Evolutionary conservation across 2,888 invertebrate species (phyloP), one percentile per base, ranked within the genome.

Genomic region (Drosophila lacicola): DNA sequence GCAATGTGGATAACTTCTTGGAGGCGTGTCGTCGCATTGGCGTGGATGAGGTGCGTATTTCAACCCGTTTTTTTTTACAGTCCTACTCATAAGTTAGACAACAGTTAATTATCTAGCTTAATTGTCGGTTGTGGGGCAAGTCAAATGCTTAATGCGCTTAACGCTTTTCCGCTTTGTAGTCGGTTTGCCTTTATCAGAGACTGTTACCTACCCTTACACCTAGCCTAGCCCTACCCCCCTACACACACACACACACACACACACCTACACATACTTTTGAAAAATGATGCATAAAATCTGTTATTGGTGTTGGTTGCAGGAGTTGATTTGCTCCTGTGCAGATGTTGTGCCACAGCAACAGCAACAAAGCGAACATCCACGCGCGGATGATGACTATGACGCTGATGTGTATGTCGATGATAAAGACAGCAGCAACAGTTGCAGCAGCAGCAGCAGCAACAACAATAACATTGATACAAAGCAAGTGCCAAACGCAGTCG

Each of bases 1-100:
- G 97, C 90, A 98, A 98, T 92, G 98, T 98, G 33, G 98, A 98
- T 92, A 98, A 98, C 93, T 98, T 98, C 91, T 93, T 98, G 82
- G 98, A 98, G 90, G 98, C 98, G 19, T 98, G 98, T 93, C 94
- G 97, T 70, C 96, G 95, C 93, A 97, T 98, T 88, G 98, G 98
- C 78, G 97, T 98, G 13, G 96, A 97, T 93, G 97, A 98, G 96
- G 98, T 98, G 93, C 95, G 96, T 86, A 67, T 25, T 14, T 8
- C 1, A 17, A 51, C 14, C 36, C 93, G n/a, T n/a, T n/a, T 53
- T 65, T 17, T 10, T 17, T 13, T 62, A 46, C 42, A 55, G 51
- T 70, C 49, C n/a, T 50, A 53, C 14, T 17, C 29, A 11, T 47
- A 62, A 76, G 60, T 60, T 68, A 47, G 29, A 6, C 37, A 45